Base-by-base conservation (phyloP, 2,113 vertebrate genomes). In the Guaruba guarouba region DNA sequence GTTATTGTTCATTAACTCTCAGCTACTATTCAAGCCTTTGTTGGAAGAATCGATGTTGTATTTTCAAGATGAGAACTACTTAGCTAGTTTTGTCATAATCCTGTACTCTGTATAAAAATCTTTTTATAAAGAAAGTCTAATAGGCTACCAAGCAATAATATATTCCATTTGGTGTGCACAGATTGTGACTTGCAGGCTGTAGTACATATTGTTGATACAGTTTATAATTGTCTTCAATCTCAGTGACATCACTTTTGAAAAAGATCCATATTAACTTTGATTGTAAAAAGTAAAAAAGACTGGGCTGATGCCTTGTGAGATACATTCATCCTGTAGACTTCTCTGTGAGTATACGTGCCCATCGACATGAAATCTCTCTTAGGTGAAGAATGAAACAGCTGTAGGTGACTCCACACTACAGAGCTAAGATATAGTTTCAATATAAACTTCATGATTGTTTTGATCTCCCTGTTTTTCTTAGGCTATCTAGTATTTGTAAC, bases 61-160 rank as follows among this genome's bases (percentile, higher is more conserved):
- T 96, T 97, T 97, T 97, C 95, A 59, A 97, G 91, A 96, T 85
- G 93, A 96, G 78, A 93, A 89, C 91, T 88, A 91, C 93, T 97
- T 97, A 94, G 93, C 96, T 93, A 96, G 95, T 97, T 97, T 96
- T 97, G 96, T 97, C 97, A 94, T 96, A 97, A 97, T 94, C 95
- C 87, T 97, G 95, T 97, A 96, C 95, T 97, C 96, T 97, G 96
- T 97, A 96, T 95, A 96, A 96, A 97, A 94, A 92, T 90, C 92
- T 97, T 97, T 97, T 97, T 96, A 97, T 97, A 97, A 97, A 96
- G 93, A 95, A 94, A 97, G 97, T 97, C 96, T 96, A 96, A 95
- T 97, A 97, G 97, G 96, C 97, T 96, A 97, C 85, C 96, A 97
- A 97, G 97, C 97, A 97, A 97, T 97, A 97, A 97, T 97, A 86